These are phyloP conservation scores for Brachyistius frenatus DNA, from an alignment of 2,113 vertebrate genomes.

Conservation along the genomic window DNA sequence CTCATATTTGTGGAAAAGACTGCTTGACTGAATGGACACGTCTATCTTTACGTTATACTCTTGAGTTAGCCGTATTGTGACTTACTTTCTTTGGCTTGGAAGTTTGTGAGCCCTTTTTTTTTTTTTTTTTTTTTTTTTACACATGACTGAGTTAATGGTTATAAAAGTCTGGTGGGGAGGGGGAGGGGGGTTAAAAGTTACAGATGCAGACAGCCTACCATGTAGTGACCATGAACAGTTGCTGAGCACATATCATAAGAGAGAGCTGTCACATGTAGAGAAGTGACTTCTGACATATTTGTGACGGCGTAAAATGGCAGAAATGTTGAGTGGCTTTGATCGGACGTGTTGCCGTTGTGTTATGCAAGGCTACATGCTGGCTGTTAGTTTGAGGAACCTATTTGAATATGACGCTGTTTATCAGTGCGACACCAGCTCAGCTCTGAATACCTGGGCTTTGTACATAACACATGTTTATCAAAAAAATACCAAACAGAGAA, in stretches of 20 bases:
- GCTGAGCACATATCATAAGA: neutral
- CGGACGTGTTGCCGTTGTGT: neutral
- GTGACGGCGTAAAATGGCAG: slow-evolving; percentile 42
- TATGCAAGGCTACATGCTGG: slow-evolving; percentile 28
- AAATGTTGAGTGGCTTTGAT: slow-evolving; percentile 32
- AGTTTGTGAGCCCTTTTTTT: neutral
- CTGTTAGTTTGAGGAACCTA: slow-evolving; percentile 50
- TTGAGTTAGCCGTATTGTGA: neutral
- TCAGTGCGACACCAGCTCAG: slow-evolving; percentile 1
- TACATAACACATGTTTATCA: neutral
- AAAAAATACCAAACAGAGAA: neutral
- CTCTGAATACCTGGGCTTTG: neutral
- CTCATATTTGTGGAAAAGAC: neutral
- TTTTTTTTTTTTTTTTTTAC: neutral
- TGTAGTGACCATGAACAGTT: slow-evolving; percentile 10
- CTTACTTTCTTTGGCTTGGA: neutral
- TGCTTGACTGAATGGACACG: neutral
- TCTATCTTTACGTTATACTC: slow-evolving; percentile 5
- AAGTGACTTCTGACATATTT: slow-evolving; percentile 47
- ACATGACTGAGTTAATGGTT: slow-evolving; percentile 46
- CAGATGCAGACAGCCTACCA: neutral
- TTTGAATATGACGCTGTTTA: slow-evolving; percentile 1
- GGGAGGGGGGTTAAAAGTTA: neutral
- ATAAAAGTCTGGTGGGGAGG: neutral
- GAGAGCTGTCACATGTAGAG: slow-evolving; percentile 20